phyloP scores from a whole-genome alignment of 2,797 vertebrate genomes.

The Fringilla coelebs region DNA sequence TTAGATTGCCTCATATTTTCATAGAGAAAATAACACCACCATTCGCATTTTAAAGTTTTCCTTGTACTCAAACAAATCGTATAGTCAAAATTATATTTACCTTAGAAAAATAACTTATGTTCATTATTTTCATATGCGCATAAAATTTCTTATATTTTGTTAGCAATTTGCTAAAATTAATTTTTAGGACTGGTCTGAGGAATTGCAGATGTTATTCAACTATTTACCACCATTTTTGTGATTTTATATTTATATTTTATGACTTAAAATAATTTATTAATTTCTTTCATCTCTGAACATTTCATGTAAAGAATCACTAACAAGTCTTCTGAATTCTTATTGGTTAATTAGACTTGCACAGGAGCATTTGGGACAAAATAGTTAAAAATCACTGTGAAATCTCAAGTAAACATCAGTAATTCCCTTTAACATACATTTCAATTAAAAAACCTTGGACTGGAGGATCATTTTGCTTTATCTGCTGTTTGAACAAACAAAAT shows the following conservation, averaged over 20 bases:
- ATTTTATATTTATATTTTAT: neutral
- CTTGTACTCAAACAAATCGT: constrained; percentile 36
- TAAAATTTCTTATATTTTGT: constrained; percentile 7
- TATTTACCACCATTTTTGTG: neutral
- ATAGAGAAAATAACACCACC: constrained; percentile 33
- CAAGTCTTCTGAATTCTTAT: neutral
- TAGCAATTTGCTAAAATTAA: neutral
- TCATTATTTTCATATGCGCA: constrained; percentile 19
- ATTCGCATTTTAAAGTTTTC: constrained; percentile 54
- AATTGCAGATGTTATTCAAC: neutral
- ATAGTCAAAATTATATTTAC: neutral
- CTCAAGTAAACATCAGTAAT: neutral
- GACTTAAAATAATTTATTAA: neutral
- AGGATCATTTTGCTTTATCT: neutral
- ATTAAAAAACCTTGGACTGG: neutral
- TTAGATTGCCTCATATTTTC: neutral
- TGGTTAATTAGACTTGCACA: neutral
- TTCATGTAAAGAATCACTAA: neutral
- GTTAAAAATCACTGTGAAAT: neutral
- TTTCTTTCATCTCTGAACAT: neutral
- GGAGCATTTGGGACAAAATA: neutral
- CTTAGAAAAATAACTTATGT: constrained; percentile 1
- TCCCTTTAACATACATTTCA: neutral
- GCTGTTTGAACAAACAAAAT: neutral
- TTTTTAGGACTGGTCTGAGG: neutral